These are phyloP conservation scores for Sebastes variabilis DNA, from an alignment of 2,797 vertebrate genomes.

Conservation along the genomic window DNA sequence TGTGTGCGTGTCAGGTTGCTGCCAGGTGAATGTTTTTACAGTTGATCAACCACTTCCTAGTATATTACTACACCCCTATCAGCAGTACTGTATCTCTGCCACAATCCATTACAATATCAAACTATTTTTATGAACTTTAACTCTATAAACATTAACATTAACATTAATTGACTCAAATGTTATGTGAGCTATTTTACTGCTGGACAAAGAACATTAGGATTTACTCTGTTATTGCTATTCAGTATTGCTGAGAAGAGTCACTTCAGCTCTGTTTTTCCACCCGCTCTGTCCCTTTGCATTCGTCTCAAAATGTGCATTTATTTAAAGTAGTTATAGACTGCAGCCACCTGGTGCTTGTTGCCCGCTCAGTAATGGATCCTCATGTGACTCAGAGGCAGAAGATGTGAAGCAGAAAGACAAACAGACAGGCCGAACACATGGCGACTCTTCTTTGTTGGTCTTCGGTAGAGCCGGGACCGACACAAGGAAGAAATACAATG, in stretches of 20 bases:
- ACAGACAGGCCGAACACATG: conserved; percentile 12
- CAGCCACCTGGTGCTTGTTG: conserved; percentile 25
- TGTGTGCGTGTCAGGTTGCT: neutral
- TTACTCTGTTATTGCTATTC: neutral
- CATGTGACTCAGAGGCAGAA: conserved; percentile 28
- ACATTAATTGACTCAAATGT: neutral
- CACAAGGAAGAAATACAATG: neutral
- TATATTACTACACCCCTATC: conserved; percentile 24
- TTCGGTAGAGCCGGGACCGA: neutral
- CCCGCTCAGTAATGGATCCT: conserved; percentile 10
- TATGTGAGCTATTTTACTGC: neutral
- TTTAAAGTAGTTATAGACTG: conserved; percentile 5
- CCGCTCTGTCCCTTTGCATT: neutral
- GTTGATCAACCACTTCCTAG: conserved; percentile 50
- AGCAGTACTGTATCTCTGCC: conserved; percentile 3
- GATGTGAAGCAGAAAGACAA: conserved; percentile 39
- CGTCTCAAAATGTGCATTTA: conserved; percentile 1
- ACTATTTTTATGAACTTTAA: conserved; percentile 37
- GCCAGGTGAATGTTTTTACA: conserved; percentile 42
- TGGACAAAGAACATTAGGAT: neutral
- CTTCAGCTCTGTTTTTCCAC: neutral
- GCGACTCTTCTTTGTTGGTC: conserved; percentile 6
- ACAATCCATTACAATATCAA: conserved; percentile 9
- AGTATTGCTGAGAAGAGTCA: neutral
- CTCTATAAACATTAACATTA: conserved; percentile 4